Base-by-base conservation (phyloP, 2,797 vertebrate genomes). In the Tapirus indicus region DNA sequence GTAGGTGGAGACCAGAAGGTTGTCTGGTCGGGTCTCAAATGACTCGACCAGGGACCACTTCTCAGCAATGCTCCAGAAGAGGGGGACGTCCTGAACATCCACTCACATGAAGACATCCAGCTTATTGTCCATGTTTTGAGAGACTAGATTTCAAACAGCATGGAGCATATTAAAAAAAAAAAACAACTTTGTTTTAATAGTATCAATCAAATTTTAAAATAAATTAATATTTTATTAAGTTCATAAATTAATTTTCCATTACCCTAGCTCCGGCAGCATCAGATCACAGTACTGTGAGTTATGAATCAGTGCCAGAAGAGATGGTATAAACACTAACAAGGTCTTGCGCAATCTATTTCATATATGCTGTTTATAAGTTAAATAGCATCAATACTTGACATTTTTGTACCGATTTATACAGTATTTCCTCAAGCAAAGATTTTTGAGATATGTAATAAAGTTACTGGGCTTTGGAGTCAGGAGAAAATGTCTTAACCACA, bases 1-100 rank as follows among this genome's bases (percentile, higher is more conserved):
- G 62, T 98, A 98, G 56, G 98, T 98, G 38, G 97, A 3, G 0
- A 98, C 95, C 56, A 98, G 83, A 94, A 98, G 71, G 60, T 98
- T 98, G 0, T 98, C 98, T 17, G 97, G 82, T 32, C 4, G 29
- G 47, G 91, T 96, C 78, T 98, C 97, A 97, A 98, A 98, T 66
- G 82, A 77, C 71, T 98, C 79, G 49, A 98, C 97, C 83, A 94
- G 91, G 0, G 94, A 93, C 98, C 98, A 98, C 1, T 96, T 94
- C 13, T 98, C 91, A 0, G 96, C 68, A 29, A 79, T 98, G 54
- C 8, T 17, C 94, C 96, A 96, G 93, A 90, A 98, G n/a, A 99
- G 35, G 1, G 97, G 97, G 1, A 98, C 47, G 6, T 93, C 98
- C 0, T 96, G 92, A 80, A 98, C 38, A 44, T 44, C 78, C 41